Evolutionary conservation across 2,888 invertebrate genomes (phyloP), one percentile per base, ranked within the genome.

Genomic region (Tipula helvola): DNA sequence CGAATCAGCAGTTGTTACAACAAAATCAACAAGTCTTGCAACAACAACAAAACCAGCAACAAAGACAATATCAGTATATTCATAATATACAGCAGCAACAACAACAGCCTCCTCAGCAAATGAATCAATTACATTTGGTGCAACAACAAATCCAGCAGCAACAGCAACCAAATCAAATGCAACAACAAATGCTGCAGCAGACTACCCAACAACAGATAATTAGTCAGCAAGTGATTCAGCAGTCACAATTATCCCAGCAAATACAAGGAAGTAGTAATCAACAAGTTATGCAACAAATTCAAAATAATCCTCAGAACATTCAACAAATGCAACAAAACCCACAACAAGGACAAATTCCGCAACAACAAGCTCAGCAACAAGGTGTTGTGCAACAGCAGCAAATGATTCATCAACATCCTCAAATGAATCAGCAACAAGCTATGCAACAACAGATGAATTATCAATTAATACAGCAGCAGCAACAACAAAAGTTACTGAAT

Each of bases 291-390:
- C 86, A 87, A 71, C 86, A 88, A 44, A 88, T 16, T 88, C 88
- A 36, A 86, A 87, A 57, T 87, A 87, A 83, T 86, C 71, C 85
- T 42, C 85, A 85, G 12, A 12, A 36, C 13, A 83, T 71, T 28
- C 86, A 86, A 86, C 89, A 89, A 41, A 89, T 89, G 71, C 89
- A 89, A 83, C 90, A 90, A 36, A 88, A 89, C 5, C 87, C 89
- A 87, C 89, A 89, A 87, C 89, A 90, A 86, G 71, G 71, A 3
- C 71, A 71, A 71, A 71, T 71, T 89, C 89, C 90, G 28, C 87
- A 89, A n/a, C 90, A 90, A 41, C 89, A 90, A 86, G 90, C 91
- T 44, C 88, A 90, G 47, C 87, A 89, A 83, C 90, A 90, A 88
- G 90, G 90, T 88, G 88, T 90, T 44, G 89, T 89, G 36, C 90